These are phyloP conservation scores for Platalea minor DNA, from an alignment of 2,797 vertebrate species.

Conservation along the genomic window DNA sequence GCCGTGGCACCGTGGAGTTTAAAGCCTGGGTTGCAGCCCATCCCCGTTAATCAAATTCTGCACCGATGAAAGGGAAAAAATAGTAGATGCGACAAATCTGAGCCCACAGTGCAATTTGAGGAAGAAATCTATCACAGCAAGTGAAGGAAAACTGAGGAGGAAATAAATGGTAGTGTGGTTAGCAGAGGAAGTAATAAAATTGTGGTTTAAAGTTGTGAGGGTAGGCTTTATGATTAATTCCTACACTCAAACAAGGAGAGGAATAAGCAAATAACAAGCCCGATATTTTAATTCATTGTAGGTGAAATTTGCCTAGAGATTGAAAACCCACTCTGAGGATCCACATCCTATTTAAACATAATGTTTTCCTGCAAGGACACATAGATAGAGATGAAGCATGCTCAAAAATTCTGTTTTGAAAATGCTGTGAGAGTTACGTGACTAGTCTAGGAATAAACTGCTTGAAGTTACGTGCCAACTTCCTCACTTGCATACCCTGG, in stretches of 20 bases:
- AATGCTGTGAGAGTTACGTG: rapidly evolving
- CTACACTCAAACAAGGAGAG: neutral
- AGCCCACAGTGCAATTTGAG: neutral
- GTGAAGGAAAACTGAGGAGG: neutral
- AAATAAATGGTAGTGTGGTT: neutral
- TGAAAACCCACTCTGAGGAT: neutral
- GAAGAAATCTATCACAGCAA: neutral
- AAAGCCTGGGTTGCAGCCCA: neutral
- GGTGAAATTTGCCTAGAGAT: neutral
- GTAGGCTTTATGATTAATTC: neutral
- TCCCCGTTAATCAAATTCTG: neutral
- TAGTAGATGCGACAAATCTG: neutral
- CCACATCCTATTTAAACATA: neutral
- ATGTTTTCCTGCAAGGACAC: neutral
- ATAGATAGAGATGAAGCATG: neutral
- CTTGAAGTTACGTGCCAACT: neutral
- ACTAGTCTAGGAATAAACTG: neutral
- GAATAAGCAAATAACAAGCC: neutral
- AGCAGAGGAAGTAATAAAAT: slow-evolving; percentile 24
- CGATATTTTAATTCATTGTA: neutral
- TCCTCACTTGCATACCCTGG: neutral
- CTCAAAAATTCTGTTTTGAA: neutral
- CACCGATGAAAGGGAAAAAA: neutral
- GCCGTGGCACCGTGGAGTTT: too few species aligned
- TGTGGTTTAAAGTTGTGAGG: neutral